Evolutionary conservation across 2,888 invertebrate genomes (phyloP).

Genomic region (Scrobipalpa costella): DNA sequence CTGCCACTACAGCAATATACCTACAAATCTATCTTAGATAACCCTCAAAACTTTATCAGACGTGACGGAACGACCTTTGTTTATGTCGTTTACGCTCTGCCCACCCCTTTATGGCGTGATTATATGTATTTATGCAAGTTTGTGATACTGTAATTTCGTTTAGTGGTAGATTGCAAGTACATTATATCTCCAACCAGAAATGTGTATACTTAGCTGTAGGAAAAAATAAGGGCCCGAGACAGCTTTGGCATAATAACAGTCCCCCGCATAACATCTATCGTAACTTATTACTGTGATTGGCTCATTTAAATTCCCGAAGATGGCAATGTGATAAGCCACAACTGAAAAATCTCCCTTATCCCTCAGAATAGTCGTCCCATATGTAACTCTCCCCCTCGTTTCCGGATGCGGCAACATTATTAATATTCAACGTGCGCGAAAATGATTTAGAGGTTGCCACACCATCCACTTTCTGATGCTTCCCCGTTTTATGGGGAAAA

Average conservation of each 20-base stretch:
- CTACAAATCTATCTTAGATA: too few species aligned
- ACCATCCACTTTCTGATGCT: slow-evolving; percentile 34
- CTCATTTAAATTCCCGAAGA: not conserved
- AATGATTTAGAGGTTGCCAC: slow-evolving; percentile 52
- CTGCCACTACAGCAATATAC: too few species aligned
- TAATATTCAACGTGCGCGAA: slow-evolving; percentile 64
- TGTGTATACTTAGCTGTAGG: too few species aligned
- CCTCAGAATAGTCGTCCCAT: slow-evolving; percentile 13
- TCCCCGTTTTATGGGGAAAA: slow-evolving; percentile 29
- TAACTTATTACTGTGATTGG: not conserved
- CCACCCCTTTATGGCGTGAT: too few species aligned
- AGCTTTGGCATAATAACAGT: not conserved
- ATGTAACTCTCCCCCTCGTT: slow-evolving; percentile 28
- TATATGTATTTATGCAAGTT: too few species aligned
- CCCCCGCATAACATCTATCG: not conserved
- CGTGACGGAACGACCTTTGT: too few species aligned
- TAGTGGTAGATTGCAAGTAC: too few species aligned
- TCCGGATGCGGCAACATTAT: slow-evolving; percentile 45
- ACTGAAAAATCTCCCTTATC: not conserved
- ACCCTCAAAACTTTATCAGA: too few species aligned
- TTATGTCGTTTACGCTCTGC: too few species aligned
- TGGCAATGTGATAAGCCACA: not conserved
- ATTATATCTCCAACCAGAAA: too few species aligned
- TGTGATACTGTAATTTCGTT: too few species aligned
- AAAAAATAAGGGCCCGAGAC: not conserved